Conservation (phyloP, 2,888 invertebrate species). For the Deilephila porcellus region DNA sequence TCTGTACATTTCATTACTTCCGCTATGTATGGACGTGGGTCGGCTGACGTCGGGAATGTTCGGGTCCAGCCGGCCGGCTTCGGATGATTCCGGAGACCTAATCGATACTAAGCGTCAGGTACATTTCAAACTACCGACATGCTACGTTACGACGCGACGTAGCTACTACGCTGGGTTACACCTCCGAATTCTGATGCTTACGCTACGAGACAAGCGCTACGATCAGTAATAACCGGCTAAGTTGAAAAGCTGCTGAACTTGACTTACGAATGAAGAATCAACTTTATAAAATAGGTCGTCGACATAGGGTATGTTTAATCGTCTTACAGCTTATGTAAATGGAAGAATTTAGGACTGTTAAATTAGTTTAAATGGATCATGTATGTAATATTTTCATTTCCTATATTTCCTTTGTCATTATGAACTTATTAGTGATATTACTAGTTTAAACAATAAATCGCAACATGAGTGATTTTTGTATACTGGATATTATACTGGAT, state of each 20-base stretch:
- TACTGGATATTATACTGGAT: too few relatives aligned
- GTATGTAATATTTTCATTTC: too few relatives aligned
- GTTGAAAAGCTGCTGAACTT: background rate
- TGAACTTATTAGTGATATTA: too few relatives aligned
- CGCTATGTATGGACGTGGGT: slow-evolving; percentile 75
- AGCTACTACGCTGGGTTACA: slow-evolving; percentile 68
- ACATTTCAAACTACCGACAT: slow-evolving; percentile 51
- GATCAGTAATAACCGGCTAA: background rate
- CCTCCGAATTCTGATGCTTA: slow-evolving; percentile 62
- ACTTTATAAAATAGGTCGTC: background rate
- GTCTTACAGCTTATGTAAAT: background rate
- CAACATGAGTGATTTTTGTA: too few relatives aligned
- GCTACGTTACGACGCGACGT: slow-evolving; percentile 54
- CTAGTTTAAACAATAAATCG: too few relatives aligned
- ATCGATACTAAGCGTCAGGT: slow-evolving; percentile 74
- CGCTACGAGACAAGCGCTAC: slow-evolving; percentile 52
- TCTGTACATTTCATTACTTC: slow-evolving; percentile 84
- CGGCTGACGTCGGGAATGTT: slow-evolving; percentile 59
- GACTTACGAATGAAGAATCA: background rate
- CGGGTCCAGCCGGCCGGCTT: slow-evolving; percentile 60
- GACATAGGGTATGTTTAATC: background rate
- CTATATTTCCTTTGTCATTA: too few relatives aligned
- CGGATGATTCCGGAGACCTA: slow-evolving; percentile 66
- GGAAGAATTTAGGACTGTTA: too few relatives aligned
- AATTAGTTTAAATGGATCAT: too few relatives aligned